Percentiles rank a stretch among this genome's conserved stretches.
Conservation (phyloP, 1,140 invertebrate genomes). For the Maconellicoccus hirsutus region DNA sequence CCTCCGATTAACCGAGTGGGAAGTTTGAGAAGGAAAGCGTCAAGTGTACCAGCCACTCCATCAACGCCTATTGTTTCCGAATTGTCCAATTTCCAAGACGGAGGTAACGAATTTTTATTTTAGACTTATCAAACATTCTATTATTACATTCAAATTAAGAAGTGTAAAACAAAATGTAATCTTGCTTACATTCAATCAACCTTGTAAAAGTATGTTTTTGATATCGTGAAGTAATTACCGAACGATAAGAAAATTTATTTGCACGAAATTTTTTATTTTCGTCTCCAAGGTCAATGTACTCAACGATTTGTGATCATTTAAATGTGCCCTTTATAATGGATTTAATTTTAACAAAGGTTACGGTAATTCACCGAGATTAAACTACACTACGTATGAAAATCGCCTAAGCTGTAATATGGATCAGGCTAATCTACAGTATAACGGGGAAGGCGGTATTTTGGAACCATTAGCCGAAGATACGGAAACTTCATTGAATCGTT, state of each 20-base stretch:
- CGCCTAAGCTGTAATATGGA: constrained; percentile 6
- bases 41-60: constrained; percentile 72
- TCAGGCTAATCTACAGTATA: constrained; percentile 27
- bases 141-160: not conserved
- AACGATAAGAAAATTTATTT: not conserved
- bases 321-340: not conserved
- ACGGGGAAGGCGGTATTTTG: constrained; percentile 42
- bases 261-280: not conserved
- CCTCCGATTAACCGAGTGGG: constrained; percentile 44
- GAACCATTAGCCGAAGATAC: constrained; percentile 52
- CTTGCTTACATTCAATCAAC: not conserved
- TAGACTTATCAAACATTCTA: not conserved
- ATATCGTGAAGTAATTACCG: not conserved
- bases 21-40: constrained; percentile 59
- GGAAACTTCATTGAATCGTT: constrained; percentile 31
- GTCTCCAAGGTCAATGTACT: not conserved
- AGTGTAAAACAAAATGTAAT: not conserved
- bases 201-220: not conserved
- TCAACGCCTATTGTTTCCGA: constrained; percentile 48
- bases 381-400: constrained; percentile 47
- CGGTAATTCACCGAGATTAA: constrained; percentile 67
- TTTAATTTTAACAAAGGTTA: constrained; percentile 45
- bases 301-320: not conserved
- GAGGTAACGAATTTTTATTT: not conserved
- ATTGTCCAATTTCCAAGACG: constrained; percentile 22